Evolutionary conservation across 1,140 invertebrate genomes (phyloP).

Genomic region (Pomacea maculata): DNA sequence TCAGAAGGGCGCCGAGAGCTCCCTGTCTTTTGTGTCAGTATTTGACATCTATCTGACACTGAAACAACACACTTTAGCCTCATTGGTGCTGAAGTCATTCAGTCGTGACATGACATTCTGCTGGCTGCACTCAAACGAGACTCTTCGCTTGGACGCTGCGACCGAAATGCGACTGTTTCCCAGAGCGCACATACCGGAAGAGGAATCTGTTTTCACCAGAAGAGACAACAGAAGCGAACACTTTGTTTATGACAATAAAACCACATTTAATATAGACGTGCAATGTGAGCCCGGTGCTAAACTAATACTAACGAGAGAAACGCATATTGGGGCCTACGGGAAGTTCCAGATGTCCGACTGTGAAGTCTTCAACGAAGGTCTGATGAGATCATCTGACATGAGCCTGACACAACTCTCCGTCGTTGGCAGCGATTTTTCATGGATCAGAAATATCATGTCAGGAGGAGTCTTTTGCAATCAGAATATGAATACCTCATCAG

Average conservation of each 20-base stretch:
- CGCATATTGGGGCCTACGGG: neutral
- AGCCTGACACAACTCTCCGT: neutral
- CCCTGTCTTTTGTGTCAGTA: neutral
- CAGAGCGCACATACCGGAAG: neutral
- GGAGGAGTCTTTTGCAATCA: neutral
- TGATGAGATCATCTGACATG: neutral
- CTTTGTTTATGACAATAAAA: neutral
- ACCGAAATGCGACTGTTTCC: slow-evolving; percentile 5
- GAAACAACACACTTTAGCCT: neutral
- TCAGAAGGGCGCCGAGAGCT: neutral
- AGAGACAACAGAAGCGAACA: neutral
- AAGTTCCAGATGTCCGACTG: neutral
- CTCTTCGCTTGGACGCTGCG: neutral
- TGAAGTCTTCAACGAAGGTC: neutral
- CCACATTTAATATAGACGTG: slow-evolving; percentile 3
- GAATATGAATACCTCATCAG: neutral
- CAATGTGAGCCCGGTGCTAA: neutral
- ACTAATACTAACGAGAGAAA: neutral
- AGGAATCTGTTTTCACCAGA: neutral
- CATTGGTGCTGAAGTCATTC: neutral
- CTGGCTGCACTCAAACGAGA: neutral
- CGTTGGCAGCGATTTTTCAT: neutral
- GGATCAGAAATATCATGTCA: slow-evolving; percentile 2
- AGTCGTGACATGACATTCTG: neutral
- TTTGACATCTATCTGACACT: neutral